A percentile compares a stretch with the other conserved stretches of the same genome.
These are phyloP conservation scores for Typhlichthys eigenmanni DNA, from an alignment of 2,797 vertebrate genomes.

Conservation along the genomic window DNA sequence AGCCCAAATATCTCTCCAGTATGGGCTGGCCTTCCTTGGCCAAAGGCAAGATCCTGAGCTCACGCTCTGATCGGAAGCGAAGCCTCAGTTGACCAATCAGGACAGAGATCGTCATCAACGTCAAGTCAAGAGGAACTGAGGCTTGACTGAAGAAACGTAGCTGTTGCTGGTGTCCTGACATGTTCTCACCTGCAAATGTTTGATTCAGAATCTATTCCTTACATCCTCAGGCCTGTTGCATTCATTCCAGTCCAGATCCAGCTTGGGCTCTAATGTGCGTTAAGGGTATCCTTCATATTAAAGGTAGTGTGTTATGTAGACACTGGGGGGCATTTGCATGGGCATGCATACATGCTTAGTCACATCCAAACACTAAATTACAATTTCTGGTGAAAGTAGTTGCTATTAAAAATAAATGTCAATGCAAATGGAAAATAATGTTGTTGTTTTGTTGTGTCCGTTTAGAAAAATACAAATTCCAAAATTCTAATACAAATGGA, in stretches of 20 bases:
- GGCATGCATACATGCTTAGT: background rate
- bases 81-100: background rate
- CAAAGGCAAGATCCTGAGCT: background rate
- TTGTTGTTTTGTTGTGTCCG: too few species aligned
- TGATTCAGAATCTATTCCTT: background rate
- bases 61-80: background rate
- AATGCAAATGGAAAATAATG: too few species aligned
- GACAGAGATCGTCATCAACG: background rate
- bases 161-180: background rate
- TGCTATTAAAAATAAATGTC: too few species aligned
- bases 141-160: background rate
- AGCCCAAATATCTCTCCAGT: background rate
- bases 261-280: slow-evolving; percentile 2
- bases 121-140: background rate
- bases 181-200: background rate
- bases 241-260: background rate
- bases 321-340: background rate
- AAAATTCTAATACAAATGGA: too few species aligned
- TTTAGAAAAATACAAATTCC: too few species aligned
- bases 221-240: slow-evolving; percentile 7
- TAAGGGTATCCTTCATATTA: background rate
- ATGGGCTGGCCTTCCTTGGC: background rate
- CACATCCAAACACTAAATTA: background rate
- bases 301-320: too few species aligned
- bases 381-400: too few species aligned